Conservation (phyloP, 2,113 vertebrate species). For the Cervus canadensis region DNA sequence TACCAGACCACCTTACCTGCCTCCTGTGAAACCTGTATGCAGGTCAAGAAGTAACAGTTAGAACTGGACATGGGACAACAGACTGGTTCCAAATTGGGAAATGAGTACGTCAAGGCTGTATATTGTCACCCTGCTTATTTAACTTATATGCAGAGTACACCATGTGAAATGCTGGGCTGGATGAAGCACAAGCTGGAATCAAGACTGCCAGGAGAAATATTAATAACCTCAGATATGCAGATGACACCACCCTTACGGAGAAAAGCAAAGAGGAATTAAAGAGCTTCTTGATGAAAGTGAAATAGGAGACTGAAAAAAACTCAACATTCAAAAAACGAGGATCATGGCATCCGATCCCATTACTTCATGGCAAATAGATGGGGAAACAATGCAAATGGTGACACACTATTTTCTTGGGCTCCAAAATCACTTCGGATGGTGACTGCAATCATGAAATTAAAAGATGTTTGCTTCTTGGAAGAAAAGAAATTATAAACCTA, state of each 20-base stretch:
- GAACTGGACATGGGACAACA: background rate
- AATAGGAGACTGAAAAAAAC: background rate
- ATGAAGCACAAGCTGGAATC: background rate
- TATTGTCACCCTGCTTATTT: background rate
- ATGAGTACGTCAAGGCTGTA: background rate
- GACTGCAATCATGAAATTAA: background rate
- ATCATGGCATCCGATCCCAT: background rate
- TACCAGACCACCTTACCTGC: background rate
- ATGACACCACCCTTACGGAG: background rate
- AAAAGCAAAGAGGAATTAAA: background rate
- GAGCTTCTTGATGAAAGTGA: background rate
- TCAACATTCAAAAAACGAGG: background rate
- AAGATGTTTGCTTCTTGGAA: background rate
- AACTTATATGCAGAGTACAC: background rate
- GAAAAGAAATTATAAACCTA: background rate
- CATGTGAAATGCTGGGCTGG: background rate
- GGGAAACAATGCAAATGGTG: background rate
- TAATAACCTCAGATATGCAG: background rate
- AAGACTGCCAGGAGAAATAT: background rate
- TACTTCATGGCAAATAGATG: background rate
- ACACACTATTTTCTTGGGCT: background rate
- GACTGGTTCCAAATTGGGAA: background rate
- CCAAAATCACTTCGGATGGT: background rate
- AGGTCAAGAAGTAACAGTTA: background rate
- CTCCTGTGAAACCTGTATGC: background rate